A percentile compares a stretch with the other conserved stretches of the same genome.
Evolutionary conservation across 2,888 invertebrate species (phyloP).

Genomic region (Tetragonisca angustula): DNA sequence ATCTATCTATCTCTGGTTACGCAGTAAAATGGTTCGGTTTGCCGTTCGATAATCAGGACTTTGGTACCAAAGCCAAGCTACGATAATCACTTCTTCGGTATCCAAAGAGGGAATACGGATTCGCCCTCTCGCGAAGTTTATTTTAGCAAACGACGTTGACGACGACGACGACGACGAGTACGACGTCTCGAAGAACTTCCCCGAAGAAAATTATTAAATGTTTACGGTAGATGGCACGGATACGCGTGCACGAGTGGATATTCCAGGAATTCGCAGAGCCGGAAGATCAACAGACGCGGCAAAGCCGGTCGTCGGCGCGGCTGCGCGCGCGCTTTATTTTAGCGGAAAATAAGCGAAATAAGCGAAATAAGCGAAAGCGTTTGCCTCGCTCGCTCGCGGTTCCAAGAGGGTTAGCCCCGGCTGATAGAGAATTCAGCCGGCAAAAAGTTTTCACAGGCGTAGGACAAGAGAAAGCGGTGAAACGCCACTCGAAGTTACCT

Average conservation of each 20-base stretch:
- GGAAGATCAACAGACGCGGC: conserved; percentile 38
- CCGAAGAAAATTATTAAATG: conserved; percentile 32
- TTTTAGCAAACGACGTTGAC: conserved; percentile 20
- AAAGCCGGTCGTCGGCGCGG: conserved; percentile 33
- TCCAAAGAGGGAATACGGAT: background rate
- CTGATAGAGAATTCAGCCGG: conserved; percentile 48
- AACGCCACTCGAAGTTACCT: conserved; percentile 59
- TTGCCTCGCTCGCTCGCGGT: conserved; percentile 1
- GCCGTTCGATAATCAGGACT: conserved; percentile 2
- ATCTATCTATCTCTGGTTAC: too few relatives aligned
- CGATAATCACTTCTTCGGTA: background rate
- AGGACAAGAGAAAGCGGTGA: conserved; percentile 48
- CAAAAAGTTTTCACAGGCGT: conserved; percentile 63
- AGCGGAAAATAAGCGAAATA: conserved; percentile 35
- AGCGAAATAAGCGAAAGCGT: background rate
- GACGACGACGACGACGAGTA: background rate
- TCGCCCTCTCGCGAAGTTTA: background rate
- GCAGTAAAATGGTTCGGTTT: background rate
- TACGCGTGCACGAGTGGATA: conserved; percentile 21
- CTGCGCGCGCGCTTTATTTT: conserved; percentile 35
- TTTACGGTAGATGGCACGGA: conserved; percentile 40
- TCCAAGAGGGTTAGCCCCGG: conserved; percentile 11
- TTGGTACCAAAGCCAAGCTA: background rate
- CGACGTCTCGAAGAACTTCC: conserved; percentile 14
- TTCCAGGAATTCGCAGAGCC: conserved; percentile 16